phyloP scores from a whole-genome alignment of 2,888 invertebrate genomes.

The Suillia variegata region DNA sequence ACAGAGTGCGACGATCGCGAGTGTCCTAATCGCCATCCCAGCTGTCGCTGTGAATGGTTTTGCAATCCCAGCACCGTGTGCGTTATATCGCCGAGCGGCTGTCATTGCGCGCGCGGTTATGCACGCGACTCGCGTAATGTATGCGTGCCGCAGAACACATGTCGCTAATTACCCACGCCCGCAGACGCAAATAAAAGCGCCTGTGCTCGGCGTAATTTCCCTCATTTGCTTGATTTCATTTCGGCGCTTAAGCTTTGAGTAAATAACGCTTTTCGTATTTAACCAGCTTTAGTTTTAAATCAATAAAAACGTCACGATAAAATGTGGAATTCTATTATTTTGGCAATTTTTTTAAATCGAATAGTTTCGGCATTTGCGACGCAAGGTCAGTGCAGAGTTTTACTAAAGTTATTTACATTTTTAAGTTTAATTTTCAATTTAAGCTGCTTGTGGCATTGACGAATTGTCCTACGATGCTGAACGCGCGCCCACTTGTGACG shows the following conservation, averaged over 20 bases:
- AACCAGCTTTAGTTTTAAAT: too few species aligned
- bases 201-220: background rate
- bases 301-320: too few species aligned
- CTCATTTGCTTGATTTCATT: background rate
- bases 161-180: slow-evolving; percentile 5
- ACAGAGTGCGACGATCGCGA: too few species aligned
- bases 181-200: background rate
- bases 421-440: background rate
- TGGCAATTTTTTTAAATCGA: background rate
- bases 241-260: background rate
- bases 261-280: background rate
- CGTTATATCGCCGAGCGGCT: slow-evolving; percentile 6
- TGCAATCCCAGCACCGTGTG: background rate
- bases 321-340: background rate
- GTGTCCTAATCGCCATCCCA: too few species aligned
- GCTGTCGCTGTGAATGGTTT: too few species aligned
- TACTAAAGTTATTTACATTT: background rate
- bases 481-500: slow-evolving; percentile 26
- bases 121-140: slow-evolving; percentile 13
- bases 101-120: slow-evolving; percentile 25
- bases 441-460: slow-evolving; percentile 22
- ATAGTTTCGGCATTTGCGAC: too few species aligned
- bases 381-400: too few species aligned
- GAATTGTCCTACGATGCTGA: slow-evolving; percentile 21
- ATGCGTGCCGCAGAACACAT: slow-evolving; percentile 21